These are phyloP conservation scores for Aegotheles bennettii DNA, from an alignment of 2,113 vertebrate species.

Conservation along the genomic window DNA sequence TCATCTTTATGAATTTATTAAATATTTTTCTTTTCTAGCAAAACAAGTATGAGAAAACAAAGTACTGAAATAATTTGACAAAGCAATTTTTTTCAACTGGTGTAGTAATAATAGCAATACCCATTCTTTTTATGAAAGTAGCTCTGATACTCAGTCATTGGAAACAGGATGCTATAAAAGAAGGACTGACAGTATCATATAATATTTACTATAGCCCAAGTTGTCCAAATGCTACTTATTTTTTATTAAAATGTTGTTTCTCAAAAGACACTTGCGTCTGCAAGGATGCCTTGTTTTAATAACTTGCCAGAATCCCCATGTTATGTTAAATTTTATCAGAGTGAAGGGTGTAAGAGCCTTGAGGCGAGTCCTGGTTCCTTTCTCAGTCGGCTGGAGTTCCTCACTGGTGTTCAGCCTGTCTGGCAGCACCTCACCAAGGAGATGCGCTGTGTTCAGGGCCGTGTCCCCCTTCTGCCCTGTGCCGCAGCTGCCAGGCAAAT, in stretches of 20 bases:
- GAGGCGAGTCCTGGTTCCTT: neutral
- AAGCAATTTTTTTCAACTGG: neutral
- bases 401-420: neutral
- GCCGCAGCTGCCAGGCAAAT: neutral
- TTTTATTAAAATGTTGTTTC: neutral
- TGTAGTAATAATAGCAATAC: neutral
- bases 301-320: neutral
- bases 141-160: neutral
- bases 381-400: neutral
- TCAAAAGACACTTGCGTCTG: neutral
- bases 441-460: neutral
- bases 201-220: neutral
- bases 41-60: neutral
- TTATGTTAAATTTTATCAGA: neutral
- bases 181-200: neutral
- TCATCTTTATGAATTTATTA: neutral
- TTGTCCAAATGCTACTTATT: neutral
- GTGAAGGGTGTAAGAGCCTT: no score
- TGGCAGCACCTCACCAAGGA: fast-evolving
- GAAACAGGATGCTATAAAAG: neutral
- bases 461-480: neutral
- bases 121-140: neutral
- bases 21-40: neutral
- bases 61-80: neutral
- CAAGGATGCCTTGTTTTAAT: neutral